phyloP scores from a whole-genome alignment of 2,888 invertebrate species.

The Hypercompe scribonia region DNA sequence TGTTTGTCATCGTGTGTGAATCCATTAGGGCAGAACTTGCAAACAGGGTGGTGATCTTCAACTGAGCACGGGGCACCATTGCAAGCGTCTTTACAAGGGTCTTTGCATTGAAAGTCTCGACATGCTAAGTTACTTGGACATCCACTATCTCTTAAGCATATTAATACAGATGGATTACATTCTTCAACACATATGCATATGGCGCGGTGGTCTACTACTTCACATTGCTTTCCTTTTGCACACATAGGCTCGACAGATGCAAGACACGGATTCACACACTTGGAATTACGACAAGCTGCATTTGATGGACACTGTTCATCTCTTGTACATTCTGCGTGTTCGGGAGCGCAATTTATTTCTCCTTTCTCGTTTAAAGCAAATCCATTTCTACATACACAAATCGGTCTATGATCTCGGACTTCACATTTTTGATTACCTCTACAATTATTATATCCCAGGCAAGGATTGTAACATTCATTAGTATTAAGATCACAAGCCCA shows the following conservation, averaged over 20 bases:
- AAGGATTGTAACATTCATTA: constrained; percentile 93
- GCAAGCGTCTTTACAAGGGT: constrained; percentile 94
- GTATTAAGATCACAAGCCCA: constrained; percentile 90
- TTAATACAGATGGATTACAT: constrained; percentile 94
- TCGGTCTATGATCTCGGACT: constrained; percentile 93
- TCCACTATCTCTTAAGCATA: constrained; percentile 95
- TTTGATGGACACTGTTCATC: constrained; percentile 95
- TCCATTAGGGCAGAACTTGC: constrained; percentile 98
- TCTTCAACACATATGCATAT: constrained; percentile 95
- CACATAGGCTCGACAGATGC: constrained; percentile 89
- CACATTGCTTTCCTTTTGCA: constrained; percentile 93
- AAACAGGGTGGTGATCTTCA: constrained; percentile 97
- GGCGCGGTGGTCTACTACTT: constrained; percentile 94
- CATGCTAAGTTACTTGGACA: constrained; percentile 95
- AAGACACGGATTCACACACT: constrained; percentile 95
- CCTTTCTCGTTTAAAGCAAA: constrained; percentile 95
- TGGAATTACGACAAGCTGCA: constrained; percentile 93
- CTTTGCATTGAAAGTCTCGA: constrained; percentile 95
- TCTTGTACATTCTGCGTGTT: constrained; percentile 91
- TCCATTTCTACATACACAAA: constrained; percentile 95
- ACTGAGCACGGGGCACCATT: constrained; percentile 97
- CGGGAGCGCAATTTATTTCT: constrained; percentile 94
- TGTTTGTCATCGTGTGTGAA: constrained; percentile 96
- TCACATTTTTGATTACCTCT: constrained; percentile 95
- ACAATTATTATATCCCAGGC: constrained; percentile 90